phyloP scores from a whole-genome alignment of 2,113 vertebrate genomes.

The Pituophis catenifer region DNA sequence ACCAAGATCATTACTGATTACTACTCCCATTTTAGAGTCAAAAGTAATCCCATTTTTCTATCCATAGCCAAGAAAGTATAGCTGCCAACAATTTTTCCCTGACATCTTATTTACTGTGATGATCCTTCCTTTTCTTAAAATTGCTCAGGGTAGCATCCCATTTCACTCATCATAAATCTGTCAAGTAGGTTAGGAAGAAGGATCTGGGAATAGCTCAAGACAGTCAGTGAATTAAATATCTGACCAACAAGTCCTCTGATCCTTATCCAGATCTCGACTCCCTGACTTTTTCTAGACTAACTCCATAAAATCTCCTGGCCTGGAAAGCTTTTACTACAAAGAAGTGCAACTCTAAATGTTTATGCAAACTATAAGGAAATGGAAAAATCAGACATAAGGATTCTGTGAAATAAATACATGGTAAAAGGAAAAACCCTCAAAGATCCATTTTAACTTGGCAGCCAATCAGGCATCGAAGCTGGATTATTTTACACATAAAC shows the following conservation, averaged over 20 bases:
- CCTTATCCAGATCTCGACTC: neutral
- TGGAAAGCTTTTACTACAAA: neutral
- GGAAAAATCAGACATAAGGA: slow-evolving; percentile 2
- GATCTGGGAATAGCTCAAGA: neutral
- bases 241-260: neutral
- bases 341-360: neutral
- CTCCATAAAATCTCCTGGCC: neutral
- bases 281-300: neutral
- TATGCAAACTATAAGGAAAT: slow-evolving; percentile 4
- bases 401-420: neutral
- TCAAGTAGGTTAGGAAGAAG: neutral
- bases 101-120: neutral
- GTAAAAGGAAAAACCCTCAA: neutral
- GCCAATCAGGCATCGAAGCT: neutral
- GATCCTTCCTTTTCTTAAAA: neutral
- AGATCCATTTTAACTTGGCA: slow-evolving; percentile 18
- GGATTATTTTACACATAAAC: slow-evolving; percentile 15
- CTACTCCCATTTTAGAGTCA: neutral
- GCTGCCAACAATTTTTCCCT: neutral
- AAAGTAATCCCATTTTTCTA: neutral
- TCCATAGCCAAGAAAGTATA: neutral
- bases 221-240: neutral
- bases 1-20: neutral
- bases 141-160: neutral
- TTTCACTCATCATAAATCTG: neutral